phyloP scores from a whole-genome alignment of 2,113 vertebrate genomes.

The Nothobranchius kuhntae region DNA sequence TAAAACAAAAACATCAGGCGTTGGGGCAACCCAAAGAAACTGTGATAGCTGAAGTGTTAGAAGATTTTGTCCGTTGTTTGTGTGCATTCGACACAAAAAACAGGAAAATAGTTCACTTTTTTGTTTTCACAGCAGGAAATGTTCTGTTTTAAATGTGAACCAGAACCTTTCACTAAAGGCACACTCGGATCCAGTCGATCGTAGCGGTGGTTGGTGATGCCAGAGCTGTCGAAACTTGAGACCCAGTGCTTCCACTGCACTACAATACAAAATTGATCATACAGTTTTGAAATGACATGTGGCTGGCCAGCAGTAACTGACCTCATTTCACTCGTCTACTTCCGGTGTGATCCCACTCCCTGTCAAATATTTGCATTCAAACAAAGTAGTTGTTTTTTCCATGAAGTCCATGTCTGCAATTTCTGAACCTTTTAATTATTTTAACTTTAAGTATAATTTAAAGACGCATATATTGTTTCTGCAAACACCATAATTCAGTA shows the following conservation, averaged over 20 bases:
- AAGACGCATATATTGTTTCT: not conserved
- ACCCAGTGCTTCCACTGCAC: slow-evolving; percentile 4
- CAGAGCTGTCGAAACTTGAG: not conserved
- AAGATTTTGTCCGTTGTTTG: not conserved
- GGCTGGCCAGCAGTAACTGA: slow-evolving; percentile 39
- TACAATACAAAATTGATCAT: slow-evolving; percentile 50
- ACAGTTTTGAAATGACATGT: slow-evolving; percentile 32
- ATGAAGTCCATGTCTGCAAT: no score
- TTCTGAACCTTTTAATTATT: no score
- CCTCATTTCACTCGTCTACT: slow-evolving; percentile 51
- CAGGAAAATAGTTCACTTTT: no score
- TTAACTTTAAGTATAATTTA: not conserved
- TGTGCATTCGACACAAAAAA: not conserved
- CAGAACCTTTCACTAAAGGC: not conserved
- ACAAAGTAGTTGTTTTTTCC: no score
- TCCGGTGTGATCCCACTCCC: slow-evolving; percentile 6
- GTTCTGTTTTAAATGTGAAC: no score
- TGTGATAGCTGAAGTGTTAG: no score
- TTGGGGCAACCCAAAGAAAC: not conserved
- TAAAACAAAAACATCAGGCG: not conserved
- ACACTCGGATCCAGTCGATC: slow-evolving; percentile 19
- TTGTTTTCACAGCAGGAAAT: no score
- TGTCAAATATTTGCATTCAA: not conserved
- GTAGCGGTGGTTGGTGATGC: slow-evolving; percentile 4
- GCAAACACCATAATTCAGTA: not conserved